Evolutionary conservation across 2,797 vertebrate species (phyloP), one percentile per base, ranked within the genome.

Genomic region (Silurus lanzhouensis): DNA sequence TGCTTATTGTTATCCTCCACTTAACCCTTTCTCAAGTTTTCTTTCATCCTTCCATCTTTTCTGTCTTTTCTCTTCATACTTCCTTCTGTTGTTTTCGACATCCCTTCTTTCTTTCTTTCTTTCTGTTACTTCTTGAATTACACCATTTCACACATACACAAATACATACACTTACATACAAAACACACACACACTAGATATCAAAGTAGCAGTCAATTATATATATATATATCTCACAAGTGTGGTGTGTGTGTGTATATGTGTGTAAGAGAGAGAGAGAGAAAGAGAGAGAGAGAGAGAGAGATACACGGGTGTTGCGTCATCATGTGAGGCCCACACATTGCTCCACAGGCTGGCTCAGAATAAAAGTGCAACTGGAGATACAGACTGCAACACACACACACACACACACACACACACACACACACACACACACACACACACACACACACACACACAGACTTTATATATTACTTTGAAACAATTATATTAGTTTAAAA

Each of bases 241-340:
- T 52, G 48, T 52, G 48, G 2, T 68, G 15, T 68, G 31, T 70
- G 2, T 68, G 15, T 68, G 31, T 70, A 2, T 70, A 9, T 72
- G 5, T 52, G 22, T 75, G 48, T 75, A 6, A 17, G 48, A 25
- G 48, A 27, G 15, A 15, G 13, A 7, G 20, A 1, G 71, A 20
- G 75, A 22, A 17, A 17, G 9, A 22, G 25, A 17, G 74, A 31
- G 27, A 20, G 75, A 22, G 27, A 17, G 17, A 22, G 38, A 38
- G 27, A 17, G 17, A 22, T 6, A 84, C 82, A 83, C 79, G 84
- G 83, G 76, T 83, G 64, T 88, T 88, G 87, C 84, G 60, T 90
- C 72, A 77, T 85, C 74, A 87, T 86, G 82, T 85, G 87, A 83
- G 84, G 86, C 87, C 85, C 87, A 87, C 86, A 81, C 85, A 9